phyloP scores from a whole-genome alignment of 2,888 invertebrate genomes.

The Caenorhabditis doughertyi region DNA sequence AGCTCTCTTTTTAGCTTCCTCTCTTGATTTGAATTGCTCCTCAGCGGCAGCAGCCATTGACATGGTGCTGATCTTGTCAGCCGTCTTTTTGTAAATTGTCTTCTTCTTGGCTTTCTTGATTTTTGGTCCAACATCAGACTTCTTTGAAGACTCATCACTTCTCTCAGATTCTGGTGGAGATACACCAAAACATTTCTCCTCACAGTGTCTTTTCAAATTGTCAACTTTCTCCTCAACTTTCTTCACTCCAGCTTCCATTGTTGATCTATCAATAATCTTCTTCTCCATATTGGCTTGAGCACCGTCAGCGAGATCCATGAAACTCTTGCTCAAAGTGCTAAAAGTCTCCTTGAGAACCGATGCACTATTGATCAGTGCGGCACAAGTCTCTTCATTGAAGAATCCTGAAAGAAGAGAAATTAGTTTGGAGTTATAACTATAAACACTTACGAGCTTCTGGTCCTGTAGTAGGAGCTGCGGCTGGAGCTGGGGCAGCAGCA shows the following conservation, averaged over 20 bases:
- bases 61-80: conserved; percentile 3
- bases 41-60: conserved; percentile 1
- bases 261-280: conserved; percentile 32
- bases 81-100: conserved; percentile 16
- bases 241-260: conserved; percentile 33
- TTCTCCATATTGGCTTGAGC: conserved; percentile 33
- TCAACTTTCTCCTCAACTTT: conserved; percentile 44
- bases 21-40: neutral
- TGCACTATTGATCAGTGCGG: conserved; percentile 28
- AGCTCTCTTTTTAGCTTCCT: conserved; percentile 43
- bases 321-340: conserved; percentile 39
- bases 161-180: neutral
- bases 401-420: conserved; percentile 7
- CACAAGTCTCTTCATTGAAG: conserved; percentile 29
- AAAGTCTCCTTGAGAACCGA: conserved; percentile 29
- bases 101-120: conserved; percentile 26
- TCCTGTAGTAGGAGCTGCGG: conserved; percentile 4
- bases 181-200: conserved; percentile 19
- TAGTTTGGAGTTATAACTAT: neutral
- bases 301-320: conserved; percentile 51
- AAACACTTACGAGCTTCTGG: conserved; percentile 20
- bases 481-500: conserved; percentile 1
- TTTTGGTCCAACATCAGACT: conserved; percentile 15
- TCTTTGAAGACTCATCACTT: neutral
- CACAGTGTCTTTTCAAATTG: conserved; percentile 11